A percentile compares a stretch with the other conserved stretches of the same genome.
These are phyloP conservation scores for Nebria ingens DNA, from an alignment of 1,140 invertebrate species.

Conservation along the genomic window DNA sequence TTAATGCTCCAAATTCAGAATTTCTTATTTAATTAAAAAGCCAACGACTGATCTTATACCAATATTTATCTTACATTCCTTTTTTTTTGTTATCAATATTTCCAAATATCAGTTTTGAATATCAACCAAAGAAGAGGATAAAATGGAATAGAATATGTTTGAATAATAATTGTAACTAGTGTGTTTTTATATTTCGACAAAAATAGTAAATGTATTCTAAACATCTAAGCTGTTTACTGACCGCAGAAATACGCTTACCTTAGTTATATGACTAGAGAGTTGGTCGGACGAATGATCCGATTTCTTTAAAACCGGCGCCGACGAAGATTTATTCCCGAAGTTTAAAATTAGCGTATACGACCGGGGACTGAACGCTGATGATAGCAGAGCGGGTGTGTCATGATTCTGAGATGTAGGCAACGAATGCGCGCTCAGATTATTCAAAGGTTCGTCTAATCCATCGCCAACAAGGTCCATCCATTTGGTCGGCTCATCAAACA, in stretches of 20 bases:
- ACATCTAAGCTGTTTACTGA: neutral
- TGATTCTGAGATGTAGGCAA: neutral
- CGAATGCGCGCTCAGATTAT: neutral
- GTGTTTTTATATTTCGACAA: no score
- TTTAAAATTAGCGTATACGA: slow-evolving; percentile 10
- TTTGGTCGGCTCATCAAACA: slow-evolving; percentile 1
- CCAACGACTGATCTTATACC: no score
- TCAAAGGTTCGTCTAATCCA: neutral
- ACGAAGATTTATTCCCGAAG: slow-evolving; percentile 21
- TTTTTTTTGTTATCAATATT: no score
- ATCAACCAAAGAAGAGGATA: no score
- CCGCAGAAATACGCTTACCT: neutral
- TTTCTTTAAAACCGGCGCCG: slow-evolving; percentile 26
- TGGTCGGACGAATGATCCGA: neutral
- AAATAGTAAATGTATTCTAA: no score
- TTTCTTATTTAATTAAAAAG: no score
- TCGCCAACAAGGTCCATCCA: neutral
- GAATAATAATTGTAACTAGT: no score
- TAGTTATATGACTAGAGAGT: neutral
- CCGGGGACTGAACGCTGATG: neutral
- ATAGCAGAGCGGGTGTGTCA: neutral
- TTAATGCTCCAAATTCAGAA: no score
- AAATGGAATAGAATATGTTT: no score
- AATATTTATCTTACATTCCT: no score
- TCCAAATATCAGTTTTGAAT: no score